Base-by-base conservation (phyloP, 1,140 invertebrate species). In the Meloidogyne hapla region DNA sequence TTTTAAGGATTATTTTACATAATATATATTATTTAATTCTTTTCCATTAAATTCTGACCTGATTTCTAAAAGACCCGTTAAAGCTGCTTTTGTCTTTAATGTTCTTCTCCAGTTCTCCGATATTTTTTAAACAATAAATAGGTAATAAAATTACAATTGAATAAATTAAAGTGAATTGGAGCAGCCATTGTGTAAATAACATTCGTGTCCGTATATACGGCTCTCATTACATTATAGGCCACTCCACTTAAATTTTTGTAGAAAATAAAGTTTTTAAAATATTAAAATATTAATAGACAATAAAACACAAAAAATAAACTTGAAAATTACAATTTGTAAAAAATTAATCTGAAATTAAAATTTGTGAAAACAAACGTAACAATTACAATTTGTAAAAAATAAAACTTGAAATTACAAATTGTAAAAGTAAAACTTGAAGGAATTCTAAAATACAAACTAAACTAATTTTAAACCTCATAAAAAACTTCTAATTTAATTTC, bases 291-390 rank as follows among this genome's bases (percentile, higher is more conserved):
- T n/a, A n/a, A n/a, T n/a, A n/a, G n/a, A n/a, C n/a, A n/a, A n/a
- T n/a, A n/a, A n/a, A n/a, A n/a, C n/a, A n/a, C n/a, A n/a, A n/a
- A 48, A 56, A 56, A 56, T 56, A 56, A 56, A 56, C 45, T 48
- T 48, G 13, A 45, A 45, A 45, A 45, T 15, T 45, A 45, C 42
- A 45, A 45, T 45, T 45, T n/a, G 13, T 45, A 45, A 45, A 18
- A 45, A 45, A 2, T 15, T 2, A 18, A 1, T 45, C 18, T 45
- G 18, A 42, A 45, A 45, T 45, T 45, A 45, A 12, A 45, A 45
- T 45, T 45, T n/a, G 13, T 45, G 18, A 45, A 45, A 45, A 45
- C 2, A 45, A 45, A 45, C 42, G 13, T 45, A 1, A 45, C 1
- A 45, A 45, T 45, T 45, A 45, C 10, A 45, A 42, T 42, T 12